Evolutionary conservation across 37 sponge, comb jelly and placozoan genomes (phyloP).

Genomic region (Halichondria panicea): DNA sequence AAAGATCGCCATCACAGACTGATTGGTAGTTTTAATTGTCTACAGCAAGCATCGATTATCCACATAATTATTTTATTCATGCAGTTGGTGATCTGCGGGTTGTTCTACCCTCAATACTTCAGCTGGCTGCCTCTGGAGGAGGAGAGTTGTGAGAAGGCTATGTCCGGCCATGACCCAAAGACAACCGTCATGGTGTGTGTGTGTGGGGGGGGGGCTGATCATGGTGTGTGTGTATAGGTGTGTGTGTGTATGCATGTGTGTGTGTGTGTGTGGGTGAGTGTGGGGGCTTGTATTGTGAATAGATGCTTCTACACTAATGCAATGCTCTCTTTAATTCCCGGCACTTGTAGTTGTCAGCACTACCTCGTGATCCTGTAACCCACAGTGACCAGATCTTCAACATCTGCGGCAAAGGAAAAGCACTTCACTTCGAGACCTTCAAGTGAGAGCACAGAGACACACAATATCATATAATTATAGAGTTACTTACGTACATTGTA

Average conservation of each 20-base stretch:
- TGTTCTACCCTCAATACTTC: conserved; percentile 92
- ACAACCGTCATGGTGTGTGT: conserved; percentile 82
- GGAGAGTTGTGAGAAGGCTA: conserved; percentile 34
- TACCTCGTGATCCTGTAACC: no score
- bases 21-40: conserved; percentile 24
- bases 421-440: no score
- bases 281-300: no score
- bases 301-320: no score
- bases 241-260: not conserved
- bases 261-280: conserved; percentile 5
- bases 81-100: conserved; percentile 82
- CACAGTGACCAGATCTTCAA: no score
- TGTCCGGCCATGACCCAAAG: conserved; percentile 72
- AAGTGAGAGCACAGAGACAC: no score
- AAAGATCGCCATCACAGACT: not conserved
- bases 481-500: no score
- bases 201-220: not conserved
- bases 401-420: no score
- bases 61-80: not conserved
- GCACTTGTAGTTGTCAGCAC: no score
- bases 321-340: no score
- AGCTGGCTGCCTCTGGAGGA: conserved; percentile 53
- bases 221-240: not conserved
- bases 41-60: no score
- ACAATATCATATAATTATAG: no score